phyloP scores from a whole-genome alignment of 53 echinoderm and acorn worm species.

The Luidia sarsii region DNA sequence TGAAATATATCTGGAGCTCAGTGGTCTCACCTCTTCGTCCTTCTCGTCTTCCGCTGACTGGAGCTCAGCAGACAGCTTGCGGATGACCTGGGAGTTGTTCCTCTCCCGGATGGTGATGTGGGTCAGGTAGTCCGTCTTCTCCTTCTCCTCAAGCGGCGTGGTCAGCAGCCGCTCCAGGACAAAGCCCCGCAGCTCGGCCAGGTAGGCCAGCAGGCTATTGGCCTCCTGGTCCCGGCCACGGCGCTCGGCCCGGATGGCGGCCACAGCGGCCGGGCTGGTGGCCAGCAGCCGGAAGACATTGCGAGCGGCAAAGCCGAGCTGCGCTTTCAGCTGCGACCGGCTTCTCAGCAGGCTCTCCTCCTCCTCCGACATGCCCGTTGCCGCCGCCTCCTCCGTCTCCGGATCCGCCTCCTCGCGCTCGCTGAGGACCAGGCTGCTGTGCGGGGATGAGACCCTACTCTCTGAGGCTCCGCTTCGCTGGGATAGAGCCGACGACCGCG shows the following conservation, averaged over 20 bases:
- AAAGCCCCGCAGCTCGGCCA: slow-evolving; percentile 86
- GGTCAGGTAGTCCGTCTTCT: slow-evolving; percentile 87
- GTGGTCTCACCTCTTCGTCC: slow-evolving; percentile 74
- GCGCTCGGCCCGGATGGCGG: slow-evolving; percentile 66
- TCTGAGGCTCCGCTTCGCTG: slow-evolving; percentile 1
- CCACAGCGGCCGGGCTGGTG: slow-evolving; percentile 85
- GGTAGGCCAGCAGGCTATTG: slow-evolving; percentile 64
- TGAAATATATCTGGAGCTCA: too few species aligned
- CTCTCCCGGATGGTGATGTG: slow-evolving; percentile 91
- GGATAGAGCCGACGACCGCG: slow-evolving; percentile 20
- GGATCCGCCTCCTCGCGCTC: background rate
- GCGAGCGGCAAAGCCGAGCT: slow-evolving; percentile 77
- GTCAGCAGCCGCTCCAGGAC: slow-evolving; percentile 88
- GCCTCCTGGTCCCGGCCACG: slow-evolving; percentile 76
- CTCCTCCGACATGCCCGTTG: slow-evolving; percentile 53
- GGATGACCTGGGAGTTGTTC: slow-evolving; percentile 92
- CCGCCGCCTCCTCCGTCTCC: slow-evolving; percentile 17
- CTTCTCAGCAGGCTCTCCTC: slow-evolving; percentile 68
- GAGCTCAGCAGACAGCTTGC: slow-evolving; percentile 85
- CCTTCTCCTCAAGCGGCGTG: slow-evolving; percentile 94
- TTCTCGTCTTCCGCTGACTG: slow-evolving; percentile 86
- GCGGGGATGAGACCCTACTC: slow-evolving; percentile 16
- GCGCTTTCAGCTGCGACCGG: slow-evolving; percentile 61
- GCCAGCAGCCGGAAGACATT: slow-evolving; percentile 81
- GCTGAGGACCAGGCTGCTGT: slow-evolving; percentile 2